phyloP scores from a whole-genome alignment of 1,140 invertebrate species.

The Ephestia elutella region DNA sequence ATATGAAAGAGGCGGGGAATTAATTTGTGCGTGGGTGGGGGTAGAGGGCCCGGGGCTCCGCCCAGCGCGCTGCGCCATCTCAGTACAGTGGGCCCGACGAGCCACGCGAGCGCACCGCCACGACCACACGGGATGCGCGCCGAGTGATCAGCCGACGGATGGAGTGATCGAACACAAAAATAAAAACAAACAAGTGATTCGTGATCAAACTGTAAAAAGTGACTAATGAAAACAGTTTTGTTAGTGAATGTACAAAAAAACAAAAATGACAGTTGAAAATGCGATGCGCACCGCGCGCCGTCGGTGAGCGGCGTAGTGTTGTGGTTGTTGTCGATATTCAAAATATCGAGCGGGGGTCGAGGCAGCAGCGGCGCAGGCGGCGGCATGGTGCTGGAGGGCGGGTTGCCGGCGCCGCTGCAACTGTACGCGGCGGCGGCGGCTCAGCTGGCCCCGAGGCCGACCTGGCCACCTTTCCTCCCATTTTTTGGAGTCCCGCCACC shows the following conservation, averaged over 20 bases:
- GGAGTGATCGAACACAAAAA: conserved; percentile 14
- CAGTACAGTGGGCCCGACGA: conserved; percentile 47
- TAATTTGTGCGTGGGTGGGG: conserved; percentile 58
- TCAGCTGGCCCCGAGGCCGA: conserved; percentile 71
- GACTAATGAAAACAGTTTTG: conserved; percentile 6
- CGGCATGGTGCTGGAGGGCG: conserved; percentile 62
- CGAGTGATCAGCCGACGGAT: conserved; percentile 27
- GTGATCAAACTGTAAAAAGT: neutral
- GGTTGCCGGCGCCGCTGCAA: conserved; percentile 75
- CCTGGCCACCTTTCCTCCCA: conserved; percentile 75
- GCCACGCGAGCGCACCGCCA: conserved; percentile 33
- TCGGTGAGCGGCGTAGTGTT: conserved; percentile 32
- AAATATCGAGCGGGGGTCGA: conserved; percentile 40
- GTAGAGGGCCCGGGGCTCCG: conserved; percentile 46
- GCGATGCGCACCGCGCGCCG: conserved; percentile 19
- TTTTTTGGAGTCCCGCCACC: conserved; percentile 74
- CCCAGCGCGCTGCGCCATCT: conserved; percentile 55
- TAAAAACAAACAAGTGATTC: conserved; percentile 8
- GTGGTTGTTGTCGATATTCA: conserved; percentile 36
- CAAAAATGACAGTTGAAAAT: conserved; percentile 23
- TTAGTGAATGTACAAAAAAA: conserved; percentile 10
- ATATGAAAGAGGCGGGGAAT: conserved; percentile 71
- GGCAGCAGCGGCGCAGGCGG: conserved; percentile 29
- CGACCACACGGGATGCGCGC: conserved; percentile 12
- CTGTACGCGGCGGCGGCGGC: conserved; percentile 75